A percentile compares a stretch with the other conserved stretches of the same genome.
phyloP scores from a whole-genome alignment of 2,113 vertebrate species.

The Burhinus bistriatus region DNA sequence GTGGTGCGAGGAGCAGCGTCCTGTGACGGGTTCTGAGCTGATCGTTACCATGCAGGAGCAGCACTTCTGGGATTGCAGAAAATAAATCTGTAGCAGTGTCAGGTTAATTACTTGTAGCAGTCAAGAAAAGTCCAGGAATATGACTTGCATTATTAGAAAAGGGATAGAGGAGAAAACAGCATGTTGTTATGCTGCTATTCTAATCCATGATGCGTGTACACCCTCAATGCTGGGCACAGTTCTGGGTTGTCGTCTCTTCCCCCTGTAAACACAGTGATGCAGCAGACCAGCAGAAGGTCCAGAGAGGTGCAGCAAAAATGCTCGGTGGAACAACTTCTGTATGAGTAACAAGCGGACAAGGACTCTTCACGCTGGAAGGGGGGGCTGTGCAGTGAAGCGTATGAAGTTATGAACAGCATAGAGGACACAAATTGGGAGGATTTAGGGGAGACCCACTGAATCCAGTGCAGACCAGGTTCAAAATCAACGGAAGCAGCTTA shows the following conservation, averaged over 20 bases:
- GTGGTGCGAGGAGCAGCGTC: not conserved
- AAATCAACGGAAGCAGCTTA: not conserved
- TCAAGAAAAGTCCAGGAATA: no score
- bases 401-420: not conserved
- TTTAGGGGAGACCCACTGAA: not conserved
- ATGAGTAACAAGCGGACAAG: not conserved
- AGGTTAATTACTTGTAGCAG: no score
- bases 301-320: not conserved
- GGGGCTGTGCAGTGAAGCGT: rapidly evolving
- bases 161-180: not conserved
- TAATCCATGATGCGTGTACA: not conserved
- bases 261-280: not conserved
- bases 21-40: not conserved
- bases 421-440: not conserved
- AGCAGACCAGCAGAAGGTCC: not conserved
- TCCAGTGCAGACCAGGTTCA: not conserved
- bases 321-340: not conserved
- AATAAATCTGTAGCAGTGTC: no score
- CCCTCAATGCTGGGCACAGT: not conserved
- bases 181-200: rapidly evolving
- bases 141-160: not conserved
- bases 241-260: not conserved
- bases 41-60: no score
- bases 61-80: no score
- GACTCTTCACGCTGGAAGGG: rapidly evolving